Conservation (phyloP, 2,888 invertebrate genomes). For the Salticus scenicus region DNA sequence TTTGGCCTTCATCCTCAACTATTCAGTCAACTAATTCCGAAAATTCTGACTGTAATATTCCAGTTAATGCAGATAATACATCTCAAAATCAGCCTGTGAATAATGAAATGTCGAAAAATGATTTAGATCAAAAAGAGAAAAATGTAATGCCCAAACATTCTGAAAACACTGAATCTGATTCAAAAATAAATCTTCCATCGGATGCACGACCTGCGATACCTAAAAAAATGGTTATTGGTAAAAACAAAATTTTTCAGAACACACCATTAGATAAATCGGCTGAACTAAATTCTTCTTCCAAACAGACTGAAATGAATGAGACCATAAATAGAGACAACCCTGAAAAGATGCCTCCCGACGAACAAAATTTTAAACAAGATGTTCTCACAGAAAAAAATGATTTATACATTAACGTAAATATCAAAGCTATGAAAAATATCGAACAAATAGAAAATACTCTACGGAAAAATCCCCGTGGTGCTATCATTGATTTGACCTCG, state of each 20-base stretch:
- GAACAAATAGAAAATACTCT: conserved; percentile 67
- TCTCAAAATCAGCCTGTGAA: not conserved
- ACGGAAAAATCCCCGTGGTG: conserved; percentile 63
- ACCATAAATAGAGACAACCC: not conserved
- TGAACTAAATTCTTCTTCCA: not conserved
- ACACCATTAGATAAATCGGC: not conserved
- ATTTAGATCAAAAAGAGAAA: too few species aligned
- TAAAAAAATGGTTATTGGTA: conserved; percentile 52
- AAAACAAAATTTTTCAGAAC: conserved; percentile 29
- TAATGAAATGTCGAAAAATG: too few species aligned
- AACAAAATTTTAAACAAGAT: not conserved
- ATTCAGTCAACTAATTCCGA: not conserved
- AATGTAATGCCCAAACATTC: too few species aligned
- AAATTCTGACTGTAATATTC: not conserved
- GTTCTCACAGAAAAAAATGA: conserved; percentile 23
- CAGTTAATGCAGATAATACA: not conserved
- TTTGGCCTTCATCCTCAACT: conserved; percentile 17
- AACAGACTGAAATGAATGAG: not conserved
- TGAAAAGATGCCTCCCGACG: not conserved
- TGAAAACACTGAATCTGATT: too few species aligned
- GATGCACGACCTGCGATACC: conserved; percentile 58
- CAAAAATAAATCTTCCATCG: not conserved
- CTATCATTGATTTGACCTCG: conserved; percentile 69
- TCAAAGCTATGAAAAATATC: conserved; percentile 58
- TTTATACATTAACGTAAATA: conserved; percentile 58